Conservation (phyloP, 2,888 invertebrate species). For the Scaptodrosophila latifasciaeformis region DNA sequence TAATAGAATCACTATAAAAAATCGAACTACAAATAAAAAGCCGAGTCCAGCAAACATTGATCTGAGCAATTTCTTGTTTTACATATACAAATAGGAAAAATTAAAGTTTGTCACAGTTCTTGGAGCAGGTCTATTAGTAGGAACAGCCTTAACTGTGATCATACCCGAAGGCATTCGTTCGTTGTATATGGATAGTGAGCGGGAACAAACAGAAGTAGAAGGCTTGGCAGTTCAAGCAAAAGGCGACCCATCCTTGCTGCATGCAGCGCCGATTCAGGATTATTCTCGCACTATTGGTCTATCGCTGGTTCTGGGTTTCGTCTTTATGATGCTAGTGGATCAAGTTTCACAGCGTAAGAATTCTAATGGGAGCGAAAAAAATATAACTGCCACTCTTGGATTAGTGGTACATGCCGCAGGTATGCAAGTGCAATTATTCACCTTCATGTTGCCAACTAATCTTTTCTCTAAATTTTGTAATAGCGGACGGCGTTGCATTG, state of each 20-base stretch:
- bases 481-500: constrained; percentile 96
- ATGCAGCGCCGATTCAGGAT: constrained; percentile 35
- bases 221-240: background rate
- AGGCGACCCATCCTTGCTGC: background rate
- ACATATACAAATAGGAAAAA: too few relatives aligned
- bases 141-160: constrained; percentile 97
- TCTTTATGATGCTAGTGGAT: constrained; percentile 98
- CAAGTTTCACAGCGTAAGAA: constrained; percentile 79
- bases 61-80: background rate
- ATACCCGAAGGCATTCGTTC: constrained; percentile 98
- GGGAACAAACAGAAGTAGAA: background rate
- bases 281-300: constrained; percentile 84
- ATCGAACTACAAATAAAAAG: too few relatives aligned
- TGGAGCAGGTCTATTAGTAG: constrained; percentile 97
- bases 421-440: constrained; percentile 63
- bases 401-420: constrained; percentile 98
- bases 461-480: constrained; percentile 25
- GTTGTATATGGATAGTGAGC: constrained; percentile 77
- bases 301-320: constrained; percentile 93
- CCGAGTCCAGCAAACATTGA: too few relatives aligned
- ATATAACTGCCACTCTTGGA: constrained; percentile 96
- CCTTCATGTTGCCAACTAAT: background rate
- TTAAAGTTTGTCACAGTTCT: constrained; percentile 94
- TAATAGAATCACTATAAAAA: too few relatives aligned
- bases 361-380: constrained; percentile 79